phyloP scores from a whole-genome alignment of 1,140 invertebrate species.

The Eupristina koningsbergeri region DNA sequence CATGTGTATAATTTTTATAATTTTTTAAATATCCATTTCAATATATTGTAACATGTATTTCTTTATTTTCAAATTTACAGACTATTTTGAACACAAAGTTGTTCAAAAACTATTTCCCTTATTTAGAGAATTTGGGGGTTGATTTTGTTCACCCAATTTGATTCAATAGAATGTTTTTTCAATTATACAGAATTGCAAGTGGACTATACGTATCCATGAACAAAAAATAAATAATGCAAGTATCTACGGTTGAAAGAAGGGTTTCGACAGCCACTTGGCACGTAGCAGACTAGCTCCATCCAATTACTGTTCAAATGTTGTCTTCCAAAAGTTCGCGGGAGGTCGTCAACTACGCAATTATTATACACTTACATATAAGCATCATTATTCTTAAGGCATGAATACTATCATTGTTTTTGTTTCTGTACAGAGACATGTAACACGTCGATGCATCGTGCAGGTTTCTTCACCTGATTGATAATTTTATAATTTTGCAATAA shows the following conservation, averaged over 20 bases:
- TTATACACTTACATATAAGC: conserved; percentile 67
- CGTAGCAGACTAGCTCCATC: conserved; percentile 67
- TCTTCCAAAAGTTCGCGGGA: conserved; percentile 65
- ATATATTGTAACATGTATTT: too few species aligned
- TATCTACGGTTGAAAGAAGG: conserved; percentile 56
- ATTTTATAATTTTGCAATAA: too few species aligned
- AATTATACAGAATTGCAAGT: conserved; percentile 36
- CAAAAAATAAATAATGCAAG: conserved; percentile 65
- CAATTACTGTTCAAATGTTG: conserved; percentile 71
- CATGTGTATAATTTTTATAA: too few species aligned
- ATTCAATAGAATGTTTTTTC: conserved; percentile 15
- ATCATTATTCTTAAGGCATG: conserved; percentile 69
- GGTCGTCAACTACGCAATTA: conserved; percentile 71
- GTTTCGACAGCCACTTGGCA: conserved; percentile 70
- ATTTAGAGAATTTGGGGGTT: too few species aligned
- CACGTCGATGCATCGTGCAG: too few species aligned
- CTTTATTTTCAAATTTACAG: too few species aligned
- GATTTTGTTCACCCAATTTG: too few species aligned
- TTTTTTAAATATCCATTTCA: too few species aligned
- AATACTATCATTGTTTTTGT: conserved; percentile 72
- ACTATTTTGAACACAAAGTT: too few species aligned
- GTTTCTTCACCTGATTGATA: too few species aligned
- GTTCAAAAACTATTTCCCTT: too few species aligned
- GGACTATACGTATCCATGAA: background rate
- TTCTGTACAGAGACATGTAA: background rate